Evolutionary conservation across 2,888 invertebrate species (phyloP).

Genomic region (Augochlorella aurata): DNA sequence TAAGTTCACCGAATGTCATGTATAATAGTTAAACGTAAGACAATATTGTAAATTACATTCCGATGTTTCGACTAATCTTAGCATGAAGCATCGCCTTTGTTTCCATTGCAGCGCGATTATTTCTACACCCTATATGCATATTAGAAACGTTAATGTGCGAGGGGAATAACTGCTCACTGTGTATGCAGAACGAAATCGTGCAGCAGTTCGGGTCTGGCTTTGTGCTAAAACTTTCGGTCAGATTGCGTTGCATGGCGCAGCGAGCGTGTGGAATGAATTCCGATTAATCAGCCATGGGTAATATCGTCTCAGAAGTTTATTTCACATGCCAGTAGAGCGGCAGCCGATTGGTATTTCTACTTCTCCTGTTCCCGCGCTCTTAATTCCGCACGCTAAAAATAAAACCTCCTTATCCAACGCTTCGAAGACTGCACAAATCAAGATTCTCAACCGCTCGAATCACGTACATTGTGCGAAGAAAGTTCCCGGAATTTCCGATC

Average conservation of each 20-base stretch:
- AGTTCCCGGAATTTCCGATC: too few relatives aligned
- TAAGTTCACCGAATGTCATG: too few relatives aligned
- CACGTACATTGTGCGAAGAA: too few relatives aligned
- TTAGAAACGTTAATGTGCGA: background rate
- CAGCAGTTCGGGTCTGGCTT: conserved; percentile 2
- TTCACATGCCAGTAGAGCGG: background rate
- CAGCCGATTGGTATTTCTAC: conserved; percentile 9
- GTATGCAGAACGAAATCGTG: conserved; percentile 31
- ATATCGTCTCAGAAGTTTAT: conserved; percentile 42
- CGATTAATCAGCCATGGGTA: conserved; percentile 53
- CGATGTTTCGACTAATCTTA: background rate
- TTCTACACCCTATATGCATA: background rate
- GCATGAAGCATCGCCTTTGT: background rate
- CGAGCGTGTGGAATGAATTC: conserved; percentile 30
- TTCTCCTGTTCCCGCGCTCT: background rate
- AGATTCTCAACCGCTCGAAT: too few relatives aligned
- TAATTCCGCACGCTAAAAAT: background rate
- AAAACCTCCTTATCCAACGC: background rate
- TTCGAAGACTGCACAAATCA: too few relatives aligned
- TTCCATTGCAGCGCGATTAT: background rate
- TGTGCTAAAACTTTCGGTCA: conserved; percentile 26
- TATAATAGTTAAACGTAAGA: too few relatives aligned
- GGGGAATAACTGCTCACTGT: background rate
- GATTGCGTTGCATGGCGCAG: conserved; percentile 27
- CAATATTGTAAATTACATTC: background rate